These are phyloP conservation scores for Eurytoma californica DNA, from an alignment of 2,888 invertebrate species.

Conservation along the genomic window DNA sequence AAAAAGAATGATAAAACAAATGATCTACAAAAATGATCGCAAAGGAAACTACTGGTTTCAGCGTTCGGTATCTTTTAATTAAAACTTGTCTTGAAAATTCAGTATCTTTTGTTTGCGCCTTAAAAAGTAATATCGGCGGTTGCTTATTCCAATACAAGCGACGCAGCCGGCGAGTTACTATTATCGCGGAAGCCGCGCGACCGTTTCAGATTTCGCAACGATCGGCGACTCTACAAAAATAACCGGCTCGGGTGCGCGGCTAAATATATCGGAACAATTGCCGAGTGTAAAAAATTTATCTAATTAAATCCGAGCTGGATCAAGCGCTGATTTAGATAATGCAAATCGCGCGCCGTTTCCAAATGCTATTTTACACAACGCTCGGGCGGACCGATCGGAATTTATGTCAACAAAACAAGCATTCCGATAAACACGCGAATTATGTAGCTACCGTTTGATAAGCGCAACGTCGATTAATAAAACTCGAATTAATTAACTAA, in stretches of 20 bases:
- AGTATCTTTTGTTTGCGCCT: slow-evolving; percentile 1
- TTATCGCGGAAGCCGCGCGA: neutral
- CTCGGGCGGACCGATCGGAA: no score
- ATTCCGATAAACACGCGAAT: no score
- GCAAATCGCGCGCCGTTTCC: no score
- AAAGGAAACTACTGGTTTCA: no score
- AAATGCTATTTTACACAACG: no score
- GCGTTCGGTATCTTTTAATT: slow-evolving; percentile 27
- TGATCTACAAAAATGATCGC: no score
- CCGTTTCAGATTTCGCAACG: neutral
- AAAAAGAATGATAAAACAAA: no score
- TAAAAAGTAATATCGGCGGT: slow-evolving; percentile 13
- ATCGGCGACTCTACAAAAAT: slow-evolving; percentile 19
- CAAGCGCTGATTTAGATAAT: slow-evolving; percentile 28
- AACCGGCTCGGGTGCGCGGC: neutral
- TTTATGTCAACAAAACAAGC: no score
- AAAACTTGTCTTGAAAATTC: slow-evolving; percentile 18
- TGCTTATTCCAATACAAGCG: neutral
- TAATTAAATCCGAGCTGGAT: slow-evolving; percentile 11
- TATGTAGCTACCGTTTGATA: no score
- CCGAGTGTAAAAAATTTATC: slow-evolving; percentile 27
- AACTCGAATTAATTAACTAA: no score
- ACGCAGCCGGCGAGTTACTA: neutral
- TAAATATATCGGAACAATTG: slow-evolving; percentile 10
- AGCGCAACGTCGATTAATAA: no score